These are phyloP conservation scores for Agriopis marginaria DNA, from an alignment of 2,888 invertebrate genomes.

Conservation along the genomic window DNA sequence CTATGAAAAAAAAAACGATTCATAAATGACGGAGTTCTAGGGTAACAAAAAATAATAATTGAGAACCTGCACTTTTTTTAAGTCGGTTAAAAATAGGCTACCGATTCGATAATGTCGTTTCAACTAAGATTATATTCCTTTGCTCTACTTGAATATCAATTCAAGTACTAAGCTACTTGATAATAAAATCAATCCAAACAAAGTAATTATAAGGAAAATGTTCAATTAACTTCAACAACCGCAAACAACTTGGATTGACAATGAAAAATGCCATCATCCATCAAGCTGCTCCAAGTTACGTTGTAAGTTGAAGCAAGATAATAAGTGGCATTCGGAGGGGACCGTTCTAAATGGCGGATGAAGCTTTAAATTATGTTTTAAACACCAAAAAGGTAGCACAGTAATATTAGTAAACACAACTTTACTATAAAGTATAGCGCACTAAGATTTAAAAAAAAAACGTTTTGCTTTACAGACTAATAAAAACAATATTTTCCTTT, in stretches of 20 bases:
- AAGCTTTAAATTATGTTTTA: neutral
- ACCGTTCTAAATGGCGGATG: neutral
- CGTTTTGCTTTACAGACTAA: no score
- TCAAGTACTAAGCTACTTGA: neutral
- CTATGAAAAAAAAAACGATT: no score
- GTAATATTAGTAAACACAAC: no score
- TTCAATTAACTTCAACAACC: conserved; percentile 35
- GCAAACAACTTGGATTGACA: conserved; percentile 39
- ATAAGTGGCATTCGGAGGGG: neutral
- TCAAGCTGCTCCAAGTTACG: conserved; percentile 38
- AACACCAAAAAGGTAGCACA: neutral
- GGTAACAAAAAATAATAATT: no score
- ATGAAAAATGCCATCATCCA: conserved; percentile 44
- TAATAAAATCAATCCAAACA: neutral
- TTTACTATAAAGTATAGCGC: no score
- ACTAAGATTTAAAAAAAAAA: no score
- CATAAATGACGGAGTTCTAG: no score
- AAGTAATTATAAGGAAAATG: conserved; percentile 10
- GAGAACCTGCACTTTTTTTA: no score
- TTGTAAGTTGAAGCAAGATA: conserved; percentile 25
- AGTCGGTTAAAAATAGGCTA: no score
- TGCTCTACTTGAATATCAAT: neutral
- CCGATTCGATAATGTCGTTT: neutral
- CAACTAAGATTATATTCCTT: neutral
- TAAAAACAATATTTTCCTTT: no score